Evolutionary conservation across 2,797 vertebrate genomes (phyloP).

Genomic region (Pipistrellus kuhlii): DNA sequence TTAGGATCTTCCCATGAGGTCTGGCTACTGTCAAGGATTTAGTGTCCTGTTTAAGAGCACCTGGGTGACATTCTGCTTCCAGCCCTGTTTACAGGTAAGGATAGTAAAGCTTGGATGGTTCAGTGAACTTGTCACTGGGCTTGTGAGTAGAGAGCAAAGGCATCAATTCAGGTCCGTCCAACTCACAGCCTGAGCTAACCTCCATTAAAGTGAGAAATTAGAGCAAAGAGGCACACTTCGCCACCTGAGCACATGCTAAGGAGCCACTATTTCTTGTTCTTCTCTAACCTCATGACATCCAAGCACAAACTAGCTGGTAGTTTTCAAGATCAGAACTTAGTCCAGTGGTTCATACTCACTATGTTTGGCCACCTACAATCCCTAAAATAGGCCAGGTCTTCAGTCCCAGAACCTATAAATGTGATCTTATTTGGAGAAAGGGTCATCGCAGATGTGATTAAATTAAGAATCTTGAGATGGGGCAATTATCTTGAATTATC

Average conservation of each 20-base stretch:
- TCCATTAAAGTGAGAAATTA: background rate
- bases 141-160: background rate
- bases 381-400: background rate
- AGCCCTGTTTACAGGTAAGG: background rate
- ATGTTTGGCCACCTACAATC: background rate
- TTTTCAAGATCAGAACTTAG: background rate
- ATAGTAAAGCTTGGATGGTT: background rate
- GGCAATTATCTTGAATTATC: too few relatives aligned
- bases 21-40: background rate
- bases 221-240: background rate
- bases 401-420: background rate
- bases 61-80: background rate
- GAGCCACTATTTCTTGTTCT: background rate
- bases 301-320: background rate
- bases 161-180: background rate
- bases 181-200: background rate
- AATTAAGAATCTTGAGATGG: too few relatives aligned
- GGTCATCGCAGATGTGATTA: too few relatives aligned
- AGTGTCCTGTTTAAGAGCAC: background rate
- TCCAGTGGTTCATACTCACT: background rate
- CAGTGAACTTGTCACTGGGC: background rate
- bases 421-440: too few relatives aligned
- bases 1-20: too few relatives aligned
- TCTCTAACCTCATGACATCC: background rate
- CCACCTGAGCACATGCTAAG: background rate